Base-by-base conservation (phyloP, 2,888 invertebrate species). In the Harpalus rufipes region DNA sequence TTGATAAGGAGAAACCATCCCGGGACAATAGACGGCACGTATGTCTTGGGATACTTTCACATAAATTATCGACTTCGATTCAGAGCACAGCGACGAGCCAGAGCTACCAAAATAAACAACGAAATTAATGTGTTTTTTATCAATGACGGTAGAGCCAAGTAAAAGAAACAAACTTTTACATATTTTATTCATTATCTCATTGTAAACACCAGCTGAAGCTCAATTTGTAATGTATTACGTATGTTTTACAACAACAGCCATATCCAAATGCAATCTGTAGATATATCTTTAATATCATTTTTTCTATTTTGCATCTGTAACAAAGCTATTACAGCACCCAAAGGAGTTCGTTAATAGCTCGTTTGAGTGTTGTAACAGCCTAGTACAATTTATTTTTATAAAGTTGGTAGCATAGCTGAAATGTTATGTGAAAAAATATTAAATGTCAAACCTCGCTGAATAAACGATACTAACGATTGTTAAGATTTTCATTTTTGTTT, bases 1-100 rank as follows among this genome's bases (percentile, higher is more conserved):
- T 84, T 84, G 84, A 84, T 84, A 84, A 78, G 84, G 65, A 78
- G 51, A 78, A 72, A 32, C 78, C 65, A 56, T 61, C 74, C 72
- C 12, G 41, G 61, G 58, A 78, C 56, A 78, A 78, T 78, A 25
- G 78, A 78, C 14, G 58, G 58, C 78, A 78, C 78, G 78, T 78
- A 58, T 78, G 56, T 74, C 74, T 74, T 74, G 51, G 51, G 74
- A 44, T 74, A 78, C 41, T 78, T 78, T 78, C 78, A 58, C 78
- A 81, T 81, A 81, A 81, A 81, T 81, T 81, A 68, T 65, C 51
- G 63, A 68, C 68, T 65, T 56, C 51, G 14, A 78, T 58, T 78
- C n/a, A 74, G 32, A 5, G 32, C 32, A 32, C 4, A 32, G 32
- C 32, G 32, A 6, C 32, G 32, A 32, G 32, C 32, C 32, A 32